A percentile compares a stretch with the other conserved stretches of the same genome.
Evolutionary conservation across 2,113 vertebrate genomes (phyloP).

Genomic region (Shinisaurus crocodilurus): DNA sequence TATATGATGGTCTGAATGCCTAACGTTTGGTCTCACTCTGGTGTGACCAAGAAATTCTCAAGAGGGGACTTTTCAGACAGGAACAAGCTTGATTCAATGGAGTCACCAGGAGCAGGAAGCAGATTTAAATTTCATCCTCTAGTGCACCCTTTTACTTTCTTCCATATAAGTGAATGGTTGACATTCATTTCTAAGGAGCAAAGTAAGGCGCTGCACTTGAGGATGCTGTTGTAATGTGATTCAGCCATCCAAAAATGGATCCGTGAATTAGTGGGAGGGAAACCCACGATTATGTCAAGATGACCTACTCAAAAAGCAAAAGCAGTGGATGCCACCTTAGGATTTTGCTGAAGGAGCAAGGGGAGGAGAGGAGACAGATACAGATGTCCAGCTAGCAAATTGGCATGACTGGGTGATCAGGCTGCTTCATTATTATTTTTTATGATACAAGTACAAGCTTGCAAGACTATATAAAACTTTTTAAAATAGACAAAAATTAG

Average conservation of each 20-base stretch:
- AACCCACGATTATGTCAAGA: neutral
- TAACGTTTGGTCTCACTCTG: neutral
- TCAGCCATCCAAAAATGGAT: neutral
- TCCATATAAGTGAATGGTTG: neutral
- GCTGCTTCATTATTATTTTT: neutral
- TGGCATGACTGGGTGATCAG: neutral
- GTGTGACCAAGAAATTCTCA: neutral
- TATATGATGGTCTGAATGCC: neutral
- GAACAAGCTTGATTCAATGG: neutral
- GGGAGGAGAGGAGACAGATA: neutral
- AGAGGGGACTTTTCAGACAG: neutral
- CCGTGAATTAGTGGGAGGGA: neutral
- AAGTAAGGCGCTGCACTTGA: neutral
- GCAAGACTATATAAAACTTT: neutral
- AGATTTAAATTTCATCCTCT: neutral
- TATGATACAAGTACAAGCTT: neutral
- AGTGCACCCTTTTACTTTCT: neutral
- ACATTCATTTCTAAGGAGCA: neutral
- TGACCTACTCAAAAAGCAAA: neutral
- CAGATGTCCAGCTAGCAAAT: neutral
- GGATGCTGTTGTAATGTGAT: neutral
- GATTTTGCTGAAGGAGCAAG: neutral
- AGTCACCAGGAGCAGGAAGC: neutral
- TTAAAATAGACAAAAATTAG: neutral
- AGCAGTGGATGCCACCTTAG: neutral